These are phyloP conservation scores for Synanthedon tipuliformis DNA, from an alignment of 2,888 invertebrate species.

Conservation along the genomic window DNA sequence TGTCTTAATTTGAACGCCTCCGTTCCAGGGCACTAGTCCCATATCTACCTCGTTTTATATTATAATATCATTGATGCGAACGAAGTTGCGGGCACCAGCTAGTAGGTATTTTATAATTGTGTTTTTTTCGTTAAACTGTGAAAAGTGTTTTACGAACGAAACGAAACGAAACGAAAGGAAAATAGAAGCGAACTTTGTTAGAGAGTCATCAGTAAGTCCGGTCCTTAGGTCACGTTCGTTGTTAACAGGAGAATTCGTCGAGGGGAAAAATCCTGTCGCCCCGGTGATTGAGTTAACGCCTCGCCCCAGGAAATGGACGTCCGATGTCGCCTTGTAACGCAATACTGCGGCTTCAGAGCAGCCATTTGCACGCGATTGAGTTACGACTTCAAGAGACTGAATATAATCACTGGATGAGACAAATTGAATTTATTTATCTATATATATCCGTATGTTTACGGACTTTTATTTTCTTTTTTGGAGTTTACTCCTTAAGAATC, in stretches of 20 bases:
- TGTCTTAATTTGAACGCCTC: too few relatives aligned
- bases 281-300: slow-evolving; percentile 58
- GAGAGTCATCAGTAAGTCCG: slow-evolving; percentile 22
- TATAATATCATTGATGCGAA: too few relatives aligned
- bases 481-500: too few relatives aligned
- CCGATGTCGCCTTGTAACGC: slow-evolving; percentile 51
- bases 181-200: slow-evolving; percentile 31
- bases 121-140: background rate
- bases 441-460: too few relatives aligned
- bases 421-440: too few relatives aligned
- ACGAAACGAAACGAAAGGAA: slow-evolving; percentile 16
- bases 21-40: too few relatives aligned
- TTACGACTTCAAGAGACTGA: slow-evolving; percentile 18
- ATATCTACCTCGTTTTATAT: too few relatives aligned
- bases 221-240: slow-evolving; percentile 22
- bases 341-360: slow-evolving; percentile 34
- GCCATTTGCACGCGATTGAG: slow-evolving; percentile 46
- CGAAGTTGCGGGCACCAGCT: too few relatives aligned
- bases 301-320: slow-evolving; percentile 42
- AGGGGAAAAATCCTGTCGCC: slow-evolving; percentile 41
- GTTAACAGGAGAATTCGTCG: slow-evolving; percentile 15
- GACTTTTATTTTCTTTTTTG: too few relatives aligned
- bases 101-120: too few relatives aligned
- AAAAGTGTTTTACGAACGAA: slow-evolving; percentile 8
- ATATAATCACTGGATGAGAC: background rate